phyloP scores from a whole-genome alignment of 2,888 invertebrate genomes.

The Bombylius major region DNA sequence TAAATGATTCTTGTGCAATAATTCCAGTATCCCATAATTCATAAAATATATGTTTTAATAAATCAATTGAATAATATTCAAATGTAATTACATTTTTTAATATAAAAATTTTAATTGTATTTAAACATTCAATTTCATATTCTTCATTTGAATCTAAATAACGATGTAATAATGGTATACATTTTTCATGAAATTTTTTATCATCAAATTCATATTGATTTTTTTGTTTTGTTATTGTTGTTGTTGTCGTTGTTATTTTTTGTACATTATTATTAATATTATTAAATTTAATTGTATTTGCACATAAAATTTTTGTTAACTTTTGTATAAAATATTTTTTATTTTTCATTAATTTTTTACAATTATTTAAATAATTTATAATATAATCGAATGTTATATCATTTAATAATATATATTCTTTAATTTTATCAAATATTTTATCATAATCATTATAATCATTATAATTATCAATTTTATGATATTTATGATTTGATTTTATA shows the following conservation, averaged over 20 bases:
- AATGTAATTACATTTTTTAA: not conserved
- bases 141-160: conserved; percentile 52
- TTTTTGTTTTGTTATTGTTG: too few species aligned
- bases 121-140: conserved; percentile 69
- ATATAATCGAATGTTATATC: conserved; percentile 41
- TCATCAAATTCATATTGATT: not conserved
- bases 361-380: conserved; percentile 45
- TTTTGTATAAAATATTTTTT: conserved; percentile 52
- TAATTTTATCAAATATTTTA: conserved; percentile 32
- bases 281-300: conserved; percentile 28
- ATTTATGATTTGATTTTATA: not conserved
- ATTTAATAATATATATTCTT: conserved; percentile 40
- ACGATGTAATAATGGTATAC: conserved; percentile 27
- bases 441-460: not conserved
- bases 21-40: conserved; percentile 65
- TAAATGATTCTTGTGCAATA: conserved; percentile 68
- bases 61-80: not conserved
- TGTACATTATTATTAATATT: not conserved
- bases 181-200: conserved; percentile 5
- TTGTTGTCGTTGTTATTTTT: not conserved
- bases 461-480: not conserved
- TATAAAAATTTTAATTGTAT: conserved; percentile 52
- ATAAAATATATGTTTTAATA: conserved; percentile 46
- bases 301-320: conserved; percentile 51
- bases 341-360: conserved; percentile 26